Conservation (phyloP, 2,888 invertebrate genomes). For the Prosopocoilus inquinatus region DNA sequence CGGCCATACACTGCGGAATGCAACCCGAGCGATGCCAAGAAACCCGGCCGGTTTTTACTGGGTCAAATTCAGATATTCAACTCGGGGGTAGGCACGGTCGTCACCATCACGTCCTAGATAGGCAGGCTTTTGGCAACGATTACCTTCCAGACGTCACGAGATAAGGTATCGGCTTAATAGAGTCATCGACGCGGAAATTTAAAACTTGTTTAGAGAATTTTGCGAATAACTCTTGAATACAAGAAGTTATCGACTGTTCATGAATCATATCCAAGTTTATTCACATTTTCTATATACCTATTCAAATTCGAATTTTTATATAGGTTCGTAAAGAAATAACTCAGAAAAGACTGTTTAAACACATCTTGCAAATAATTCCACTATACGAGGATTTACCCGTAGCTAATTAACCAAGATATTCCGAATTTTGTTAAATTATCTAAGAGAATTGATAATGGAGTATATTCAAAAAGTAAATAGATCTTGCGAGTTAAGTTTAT, state of each 20-base stretch:
- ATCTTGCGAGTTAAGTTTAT: not conserved
- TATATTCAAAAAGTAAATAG: too few species aligned
- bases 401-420: too few species aligned
- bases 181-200: not conserved
- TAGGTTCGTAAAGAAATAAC: too few species aligned
- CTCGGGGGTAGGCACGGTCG: not conserved
- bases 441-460: too few species aligned
- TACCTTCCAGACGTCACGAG: not conserved
- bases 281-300: too few species aligned
- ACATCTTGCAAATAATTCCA: too few species aligned
- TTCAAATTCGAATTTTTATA: too few species aligned
- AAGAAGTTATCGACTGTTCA: not conserved
- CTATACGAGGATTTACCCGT: too few species aligned
- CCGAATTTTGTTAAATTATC: too few species aligned
- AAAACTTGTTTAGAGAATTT: not conserved
- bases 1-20: conserved; percentile 10
- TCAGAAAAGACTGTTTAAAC: too few species aligned
- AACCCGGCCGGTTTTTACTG: conserved; percentile 13
- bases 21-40: conserved; percentile 5
- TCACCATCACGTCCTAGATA: conserved; percentile 1
- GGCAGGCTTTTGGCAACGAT: not conserved
- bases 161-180: not conserved
- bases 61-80: conserved; percentile 16
- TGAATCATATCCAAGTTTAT: too few species aligned
- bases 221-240: not conserved